These are phyloP conservation scores for Rhyacophila evoluta DNA, from an alignment of 2,888 invertebrate genomes.

Conservation along the genomic window DNA sequence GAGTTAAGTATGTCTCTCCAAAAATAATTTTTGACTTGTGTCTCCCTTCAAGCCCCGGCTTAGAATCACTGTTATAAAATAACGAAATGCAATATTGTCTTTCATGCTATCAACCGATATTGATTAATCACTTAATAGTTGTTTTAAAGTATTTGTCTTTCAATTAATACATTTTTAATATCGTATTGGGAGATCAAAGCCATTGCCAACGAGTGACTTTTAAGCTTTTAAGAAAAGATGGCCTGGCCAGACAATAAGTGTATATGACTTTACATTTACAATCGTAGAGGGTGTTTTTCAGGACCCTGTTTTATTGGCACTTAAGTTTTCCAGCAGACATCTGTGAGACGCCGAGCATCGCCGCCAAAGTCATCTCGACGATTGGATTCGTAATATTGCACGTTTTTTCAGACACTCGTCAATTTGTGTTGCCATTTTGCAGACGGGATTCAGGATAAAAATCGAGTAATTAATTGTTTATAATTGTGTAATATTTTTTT, in stretches of 20 bases:
- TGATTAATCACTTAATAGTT: no score
- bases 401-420: not conserved
- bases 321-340: slow-evolving; percentile 14
- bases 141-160: no score
- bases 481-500: no score
- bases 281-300: not conserved
- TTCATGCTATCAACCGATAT: no score
- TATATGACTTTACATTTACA: not conserved
- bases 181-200: no score
- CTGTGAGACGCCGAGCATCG: not conserved
- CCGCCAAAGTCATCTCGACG: not conserved
- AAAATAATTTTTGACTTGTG: no score
- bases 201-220: no score
- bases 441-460: not conserved
- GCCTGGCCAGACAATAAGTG: not conserved
- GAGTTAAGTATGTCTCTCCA: no score
- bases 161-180: no score
- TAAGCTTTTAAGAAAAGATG: not conserved
- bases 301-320: not conserved
- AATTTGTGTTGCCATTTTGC: not conserved
- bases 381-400: not conserved
- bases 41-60: no score
- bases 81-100: no score
- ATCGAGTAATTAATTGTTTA: not conserved
- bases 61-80: no score